Base-by-base conservation (phyloP, 2,113 vertebrate genomes). In the Cheilinus undulatus region DNA sequence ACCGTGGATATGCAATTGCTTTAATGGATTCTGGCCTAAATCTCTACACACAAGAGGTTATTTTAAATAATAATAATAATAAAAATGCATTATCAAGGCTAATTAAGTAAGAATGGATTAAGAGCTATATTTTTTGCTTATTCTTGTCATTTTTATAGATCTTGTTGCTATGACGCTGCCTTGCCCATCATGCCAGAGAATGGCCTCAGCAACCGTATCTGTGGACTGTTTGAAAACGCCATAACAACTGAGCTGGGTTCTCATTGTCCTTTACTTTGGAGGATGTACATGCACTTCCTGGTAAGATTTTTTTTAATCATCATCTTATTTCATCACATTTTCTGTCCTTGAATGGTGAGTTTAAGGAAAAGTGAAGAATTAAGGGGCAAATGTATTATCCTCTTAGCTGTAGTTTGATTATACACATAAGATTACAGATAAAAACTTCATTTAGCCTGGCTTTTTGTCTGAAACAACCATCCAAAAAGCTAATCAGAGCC, bases 261-360 rank as follows among this genome's bases (percentile, higher is more conserved):
- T 73, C 94, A 91, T 24, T 99, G 97, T 69, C 96, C 96, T 9
- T 85, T 99, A 59, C 92, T 99, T 9, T 99, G 97, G 98, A 95
- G 97, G 77, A 95, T 97, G 94, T 98, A 98, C 89, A 82, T 99
- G 80, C 89, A 92, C 67, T 99, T 97, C 56, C 82, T 95, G 96
- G 97, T 99, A 89, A 95, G 90, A 80, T 34, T n/a, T n/a, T n/a
- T n/a, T n/a, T n/a, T n/a, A 45, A n/a, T 45, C 0, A 42, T 45
- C 8, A 20, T 5, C 19, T 45, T 6, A 45, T 8, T 45, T 4
- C n/a, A 20, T n/a, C 28, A 52, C 2, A 28, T 24, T 43, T 65
- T 5, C 27, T 20, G 4, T 7, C 1, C 7, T 45, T 23, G 40
- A 77, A 23, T 9, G 27, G 2, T 52, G 56, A 42, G 36, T n/a